Conservation (phyloP, 92 coral and sea anemone genomes). For the Desmophyllum pertusum region DNA sequence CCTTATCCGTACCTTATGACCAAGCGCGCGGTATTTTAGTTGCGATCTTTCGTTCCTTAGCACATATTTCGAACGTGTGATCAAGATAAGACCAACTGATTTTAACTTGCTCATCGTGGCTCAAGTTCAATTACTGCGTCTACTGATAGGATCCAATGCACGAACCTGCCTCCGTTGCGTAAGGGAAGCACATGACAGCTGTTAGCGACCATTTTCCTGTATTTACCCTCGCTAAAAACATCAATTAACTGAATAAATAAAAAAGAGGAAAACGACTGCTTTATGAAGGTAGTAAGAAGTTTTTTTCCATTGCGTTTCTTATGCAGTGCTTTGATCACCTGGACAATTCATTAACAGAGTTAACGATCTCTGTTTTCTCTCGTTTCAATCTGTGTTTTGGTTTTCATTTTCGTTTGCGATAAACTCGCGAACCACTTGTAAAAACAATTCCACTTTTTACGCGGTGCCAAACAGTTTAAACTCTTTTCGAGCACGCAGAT, state of each 20-base stretch:
- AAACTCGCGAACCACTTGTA: constrained; percentile 8
- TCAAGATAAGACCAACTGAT: constrained; percentile 37
- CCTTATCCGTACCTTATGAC: neutral
- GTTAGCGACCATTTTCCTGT: neutral
- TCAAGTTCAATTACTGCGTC: constrained; percentile 46
- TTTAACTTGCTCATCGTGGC: constrained; percentile 34
- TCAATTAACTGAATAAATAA: neutral
- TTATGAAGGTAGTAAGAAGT: neutral
- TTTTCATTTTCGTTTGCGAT: constrained; percentile 27
- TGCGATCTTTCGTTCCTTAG: constrained; percentile 33
- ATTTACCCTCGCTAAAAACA: no score
- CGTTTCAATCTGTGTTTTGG: constrained; percentile 32
- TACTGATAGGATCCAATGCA: constrained; percentile 21
- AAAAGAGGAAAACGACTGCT: neutral
- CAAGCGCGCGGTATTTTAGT: constrained; percentile 1
- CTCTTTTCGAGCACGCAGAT: neutral
- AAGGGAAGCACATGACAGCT: neutral
- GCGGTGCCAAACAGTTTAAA: neutral
- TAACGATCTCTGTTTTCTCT: constrained; percentile 43
- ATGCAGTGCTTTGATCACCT: neutral
- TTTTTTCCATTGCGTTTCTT: neutral
- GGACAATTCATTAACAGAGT: constrained; percentile 19
- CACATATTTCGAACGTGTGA: constrained; percentile 36
- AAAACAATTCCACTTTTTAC: constrained; percentile 6
- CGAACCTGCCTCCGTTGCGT: neutral